Evolutionary conservation across 1,140 invertebrate species (phyloP).

Genomic region (Drosophila oshimai): DNA sequence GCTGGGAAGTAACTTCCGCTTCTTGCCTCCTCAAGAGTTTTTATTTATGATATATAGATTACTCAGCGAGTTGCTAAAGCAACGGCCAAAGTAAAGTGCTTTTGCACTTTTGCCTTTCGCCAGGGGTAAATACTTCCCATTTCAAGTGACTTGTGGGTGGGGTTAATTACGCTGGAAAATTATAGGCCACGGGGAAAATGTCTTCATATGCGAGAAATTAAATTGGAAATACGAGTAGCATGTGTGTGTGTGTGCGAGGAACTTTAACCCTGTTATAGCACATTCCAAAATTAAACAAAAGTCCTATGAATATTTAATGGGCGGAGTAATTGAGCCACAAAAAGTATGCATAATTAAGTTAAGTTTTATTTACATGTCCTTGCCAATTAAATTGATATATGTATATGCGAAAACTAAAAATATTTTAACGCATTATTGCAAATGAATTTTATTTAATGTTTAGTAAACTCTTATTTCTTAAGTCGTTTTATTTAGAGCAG

Average conservation of each 20-base stretch:
- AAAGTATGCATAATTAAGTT: neutral
- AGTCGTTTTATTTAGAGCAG: no score
- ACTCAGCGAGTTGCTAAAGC: constrained; percentile 38
- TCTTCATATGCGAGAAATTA: constrained; percentile 29
- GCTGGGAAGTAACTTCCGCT: constrained; percentile 34
- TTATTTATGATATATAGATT: constrained; percentile 73
- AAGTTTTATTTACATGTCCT: no score
- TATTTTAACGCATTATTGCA: no score
- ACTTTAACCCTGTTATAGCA: constrained; percentile 1
- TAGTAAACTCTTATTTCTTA: no score
- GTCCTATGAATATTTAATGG: neutral
- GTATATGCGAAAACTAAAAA: no score
- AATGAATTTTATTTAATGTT: no score
- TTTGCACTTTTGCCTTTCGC: constrained; percentile 12
- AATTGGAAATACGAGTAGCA: constrained; percentile 1
- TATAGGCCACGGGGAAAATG: constrained; percentile 37
- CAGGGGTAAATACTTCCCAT: neutral
- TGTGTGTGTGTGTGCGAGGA: neutral
- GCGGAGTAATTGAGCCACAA: neutral
- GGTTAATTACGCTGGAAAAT: constrained; percentile 46
- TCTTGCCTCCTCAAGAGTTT: constrained; percentile 25
- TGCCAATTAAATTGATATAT: no score
- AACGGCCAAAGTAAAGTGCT: constrained; percentile 25
- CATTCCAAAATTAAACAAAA: neutral
- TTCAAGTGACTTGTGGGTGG: neutral